phyloP scores from a whole-genome alignment of 2,888 invertebrate species.

The Lydus trimaculatus region DNA sequence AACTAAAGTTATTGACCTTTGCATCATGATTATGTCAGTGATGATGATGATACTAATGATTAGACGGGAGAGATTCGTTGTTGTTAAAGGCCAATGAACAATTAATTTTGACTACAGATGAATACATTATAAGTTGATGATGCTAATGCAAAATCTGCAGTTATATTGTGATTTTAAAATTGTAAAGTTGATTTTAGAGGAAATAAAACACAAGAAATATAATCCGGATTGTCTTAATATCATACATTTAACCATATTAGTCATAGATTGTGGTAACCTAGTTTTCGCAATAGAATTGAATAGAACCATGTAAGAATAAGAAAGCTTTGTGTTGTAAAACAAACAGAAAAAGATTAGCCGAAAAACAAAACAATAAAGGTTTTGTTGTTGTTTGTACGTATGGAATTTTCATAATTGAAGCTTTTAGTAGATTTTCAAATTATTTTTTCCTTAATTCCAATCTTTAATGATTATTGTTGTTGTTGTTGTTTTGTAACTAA shows the following conservation, averaged over 20 bases:
- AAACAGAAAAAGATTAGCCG: background rate
- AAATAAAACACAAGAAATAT: background rate
- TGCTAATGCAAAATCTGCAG: background rate
- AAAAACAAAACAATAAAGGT: background rate
- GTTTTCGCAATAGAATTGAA: slow-evolving; percentile 9
- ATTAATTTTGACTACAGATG: slow-evolving; percentile 9
- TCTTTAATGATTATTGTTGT: background rate
- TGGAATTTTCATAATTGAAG: background rate
- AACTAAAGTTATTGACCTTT: slow-evolving; percentile 11
- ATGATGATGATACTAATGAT: background rate
- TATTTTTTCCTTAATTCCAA: background rate
- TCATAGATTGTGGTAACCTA: background rate
- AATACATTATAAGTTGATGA: slow-evolving; percentile 2
- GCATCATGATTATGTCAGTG: background rate
- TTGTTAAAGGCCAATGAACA: slow-evolving; percentile 5
- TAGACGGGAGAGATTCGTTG: background rate
- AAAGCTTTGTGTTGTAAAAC: background rate
- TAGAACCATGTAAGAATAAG: background rate
- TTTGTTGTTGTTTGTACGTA: no score
- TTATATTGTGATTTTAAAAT: no score
- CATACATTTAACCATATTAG: background rate
- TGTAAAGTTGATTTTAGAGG: no score
- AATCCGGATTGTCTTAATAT: background rate
- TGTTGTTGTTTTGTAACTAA: background rate
- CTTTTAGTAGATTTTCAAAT: background rate